Evolutionary conservation across 2,888 invertebrate genomes (phyloP).

Genomic region (Agonum fuliginosum): DNA sequence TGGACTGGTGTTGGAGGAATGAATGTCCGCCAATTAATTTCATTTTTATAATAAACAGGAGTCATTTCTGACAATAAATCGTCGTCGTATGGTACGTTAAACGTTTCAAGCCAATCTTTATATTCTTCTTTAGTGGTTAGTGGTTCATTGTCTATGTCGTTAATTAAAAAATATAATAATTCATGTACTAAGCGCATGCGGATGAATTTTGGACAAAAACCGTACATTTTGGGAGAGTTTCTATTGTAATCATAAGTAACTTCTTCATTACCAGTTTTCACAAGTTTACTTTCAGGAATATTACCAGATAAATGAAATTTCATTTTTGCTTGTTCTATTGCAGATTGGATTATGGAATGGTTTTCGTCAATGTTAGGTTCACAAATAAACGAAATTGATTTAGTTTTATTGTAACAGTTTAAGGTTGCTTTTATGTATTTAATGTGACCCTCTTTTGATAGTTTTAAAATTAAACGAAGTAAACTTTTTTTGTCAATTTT

Average conservation of each 20-base stretch:
- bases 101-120: constrained; percentile 64
- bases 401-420: constrained; percentile 71
- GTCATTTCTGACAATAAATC: constrained; percentile 73
- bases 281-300: constrained; percentile 48
- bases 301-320: constrained; percentile 71
- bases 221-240: constrained; percentile 72
- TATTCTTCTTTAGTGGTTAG: constrained; percentile 67
- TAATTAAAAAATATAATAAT: constrained; percentile 81
- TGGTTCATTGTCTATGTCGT: constrained; percentile 69
- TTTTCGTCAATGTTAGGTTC: constrained; percentile 73
- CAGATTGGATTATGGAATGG: constrained; percentile 75
- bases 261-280: constrained; percentile 61
- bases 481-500: constrained; percentile 81
- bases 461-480: constrained; percentile 75
- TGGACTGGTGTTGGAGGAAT: constrained; percentile 80
- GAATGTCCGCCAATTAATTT: constrained; percentile 83
- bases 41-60: constrained; percentile 72
- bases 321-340: constrained; percentile 79
- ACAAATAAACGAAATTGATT: constrained; percentile 75
- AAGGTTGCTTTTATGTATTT: constrained; percentile 75
- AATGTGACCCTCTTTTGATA: constrained; percentile 77
- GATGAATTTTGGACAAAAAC: constrained; percentile 79
- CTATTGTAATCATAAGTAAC: constrained; percentile 61
- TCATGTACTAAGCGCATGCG: constrained; percentile 81
- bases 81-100: constrained; percentile 67